phyloP scores from a whole-genome alignment of 1,140 invertebrate genomes.

The Ericerus pela region DNA sequence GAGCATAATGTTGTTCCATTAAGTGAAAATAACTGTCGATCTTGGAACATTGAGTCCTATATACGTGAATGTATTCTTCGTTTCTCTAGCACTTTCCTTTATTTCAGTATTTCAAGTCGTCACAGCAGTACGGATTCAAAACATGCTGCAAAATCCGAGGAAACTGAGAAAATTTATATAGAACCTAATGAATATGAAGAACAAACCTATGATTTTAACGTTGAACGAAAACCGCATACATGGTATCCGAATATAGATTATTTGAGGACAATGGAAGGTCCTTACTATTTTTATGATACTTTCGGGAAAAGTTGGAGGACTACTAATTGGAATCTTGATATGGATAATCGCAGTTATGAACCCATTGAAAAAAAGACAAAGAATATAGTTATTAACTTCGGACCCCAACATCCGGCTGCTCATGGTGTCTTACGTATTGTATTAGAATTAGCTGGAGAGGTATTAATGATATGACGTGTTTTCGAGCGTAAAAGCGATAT shows the following conservation, averaged over 20 bases:
- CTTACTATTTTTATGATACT: neutral
- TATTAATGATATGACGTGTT: constrained; percentile 27
- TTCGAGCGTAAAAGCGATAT: neutral
- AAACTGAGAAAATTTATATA: too few relatives aligned
- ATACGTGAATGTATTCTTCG: too few relatives aligned
- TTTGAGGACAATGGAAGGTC: constrained; percentile 23
- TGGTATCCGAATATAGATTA: constrained; percentile 13
- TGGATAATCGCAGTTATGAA: constrained; percentile 13
- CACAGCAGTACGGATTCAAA: too few relatives aligned
- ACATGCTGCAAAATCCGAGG: too few relatives aligned
- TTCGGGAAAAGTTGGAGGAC: neutral
- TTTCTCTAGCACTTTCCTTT: too few relatives aligned
- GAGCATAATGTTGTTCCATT: too few relatives aligned
- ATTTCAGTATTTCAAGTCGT: too few relatives aligned
- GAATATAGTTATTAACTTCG: constrained; percentile 87
- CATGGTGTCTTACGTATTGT: constrained; percentile 92
- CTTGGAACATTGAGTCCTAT: too few relatives aligned
- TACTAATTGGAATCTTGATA: neutral
- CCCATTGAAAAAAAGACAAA: constrained; percentile 53
- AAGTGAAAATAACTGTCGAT: too few relatives aligned
- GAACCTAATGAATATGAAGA: too few relatives aligned
- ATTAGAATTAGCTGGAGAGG: constrained; percentile 90
- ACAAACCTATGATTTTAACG: too few relatives aligned
- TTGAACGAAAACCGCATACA: neutral
- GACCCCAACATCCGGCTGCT: constrained; percentile 95